These are phyloP conservation scores for Bucco capensis DNA, from an alignment of 2,113 vertebrate species.

Conservation along the genomic window DNA sequence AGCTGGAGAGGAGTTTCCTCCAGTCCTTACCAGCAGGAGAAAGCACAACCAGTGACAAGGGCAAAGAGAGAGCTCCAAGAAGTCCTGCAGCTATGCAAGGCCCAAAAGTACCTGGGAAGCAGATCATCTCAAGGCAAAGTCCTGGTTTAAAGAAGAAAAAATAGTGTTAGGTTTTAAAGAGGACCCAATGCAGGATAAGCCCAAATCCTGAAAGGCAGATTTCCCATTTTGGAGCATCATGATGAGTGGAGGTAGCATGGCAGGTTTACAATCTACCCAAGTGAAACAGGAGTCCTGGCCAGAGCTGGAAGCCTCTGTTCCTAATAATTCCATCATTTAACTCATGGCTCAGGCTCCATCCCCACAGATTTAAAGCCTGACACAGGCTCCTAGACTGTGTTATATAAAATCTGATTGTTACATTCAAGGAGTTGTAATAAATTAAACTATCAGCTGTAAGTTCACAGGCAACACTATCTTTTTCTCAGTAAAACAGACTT, in stretches of 20 bases:
- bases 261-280: background rate
- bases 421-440: background rate
- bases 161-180: background rate
- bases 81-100: background rate
- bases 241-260: background rate
- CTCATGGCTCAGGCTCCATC: background rate
- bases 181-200: background rate
- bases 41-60: fast-evolving
- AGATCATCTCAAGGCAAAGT: background rate
- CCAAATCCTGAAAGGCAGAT: background rate
- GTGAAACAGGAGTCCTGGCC: background rate
- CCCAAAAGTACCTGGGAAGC: background rate
- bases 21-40: background rate
- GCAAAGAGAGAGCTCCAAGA: background rate
- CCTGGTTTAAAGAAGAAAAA: background rate
- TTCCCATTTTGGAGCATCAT: background rate
- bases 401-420: conserved; percentile 20
- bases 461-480: conserved; percentile 22
- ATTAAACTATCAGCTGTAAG: conserved; percentile 43
- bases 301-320: background rate
- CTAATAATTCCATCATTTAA: background rate
- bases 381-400: background rate
- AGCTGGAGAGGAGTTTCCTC: background rate
- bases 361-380: conserved; percentile 3
- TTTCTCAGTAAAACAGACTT: conserved; percentile 6